Conservation (phyloP, 2,888 invertebrate genomes). For the Drosophila paranaensis region DNA sequence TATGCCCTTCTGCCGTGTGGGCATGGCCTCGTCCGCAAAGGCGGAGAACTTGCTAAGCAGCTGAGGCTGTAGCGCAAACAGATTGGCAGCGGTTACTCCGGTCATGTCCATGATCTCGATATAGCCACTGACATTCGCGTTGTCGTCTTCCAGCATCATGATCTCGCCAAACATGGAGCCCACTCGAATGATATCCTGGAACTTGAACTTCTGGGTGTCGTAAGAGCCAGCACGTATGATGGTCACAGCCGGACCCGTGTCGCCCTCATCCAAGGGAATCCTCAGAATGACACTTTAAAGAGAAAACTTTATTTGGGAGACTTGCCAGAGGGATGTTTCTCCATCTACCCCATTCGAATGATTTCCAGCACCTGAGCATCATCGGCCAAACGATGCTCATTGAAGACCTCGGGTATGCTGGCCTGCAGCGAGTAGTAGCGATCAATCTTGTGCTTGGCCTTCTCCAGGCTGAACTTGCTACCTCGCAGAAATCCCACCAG, state of each 20-base stretch:
- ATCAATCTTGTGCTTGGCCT: conserved; percentile 86
- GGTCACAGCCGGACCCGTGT: conserved; percentile 85
- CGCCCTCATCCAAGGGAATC: conserved; percentile 81
- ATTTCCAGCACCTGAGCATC: conserved; percentile 79
- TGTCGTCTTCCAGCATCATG: conserved; percentile 88
- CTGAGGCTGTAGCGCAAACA: conserved; percentile 87
- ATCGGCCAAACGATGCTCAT: conserved; percentile 76
- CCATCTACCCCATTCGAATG: conserved; percentile 74
- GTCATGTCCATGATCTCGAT: conserved; percentile 87
- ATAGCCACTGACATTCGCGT: conserved; percentile 86
- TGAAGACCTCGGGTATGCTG: conserved; percentile 87
- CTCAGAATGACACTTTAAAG: conserved; percentile 65
- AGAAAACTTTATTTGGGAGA: background rate
- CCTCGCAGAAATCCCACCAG: conserved; percentile 86
- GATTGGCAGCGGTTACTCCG: conserved; percentile 86
- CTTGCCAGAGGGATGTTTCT: background rate
- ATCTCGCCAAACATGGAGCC: conserved; percentile 88
- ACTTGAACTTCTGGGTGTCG: conserved; percentile 85
- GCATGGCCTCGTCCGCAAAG: conserved; percentile 87
- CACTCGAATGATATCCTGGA: conserved; percentile 86
- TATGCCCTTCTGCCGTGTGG: conserved; percentile 87
- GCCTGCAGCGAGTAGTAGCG: conserved; percentile 87
- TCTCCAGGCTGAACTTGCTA: conserved; percentile 86
- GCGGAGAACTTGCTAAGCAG: conserved; percentile 87
- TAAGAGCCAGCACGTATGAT: conserved; percentile 86